Conservation (phyloP, 2,888 invertebrate species). For the Agonopterix heracliana region DNA sequence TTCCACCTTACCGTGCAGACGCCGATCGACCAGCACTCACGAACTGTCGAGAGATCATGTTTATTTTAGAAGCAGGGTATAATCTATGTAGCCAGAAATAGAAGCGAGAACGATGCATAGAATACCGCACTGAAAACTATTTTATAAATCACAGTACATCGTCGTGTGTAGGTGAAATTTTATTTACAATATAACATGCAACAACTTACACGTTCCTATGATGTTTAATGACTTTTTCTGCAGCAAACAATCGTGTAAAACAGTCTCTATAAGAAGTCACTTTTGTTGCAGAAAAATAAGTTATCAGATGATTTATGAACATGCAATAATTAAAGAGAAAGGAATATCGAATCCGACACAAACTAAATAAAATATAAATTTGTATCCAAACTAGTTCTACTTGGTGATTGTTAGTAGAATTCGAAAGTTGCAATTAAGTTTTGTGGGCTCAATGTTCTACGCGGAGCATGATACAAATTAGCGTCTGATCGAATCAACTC, state of each 20-base stretch:
- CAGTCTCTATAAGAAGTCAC: neutral
- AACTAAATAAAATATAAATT: constrained; percentile 38
- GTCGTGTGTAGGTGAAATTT: constrained; percentile 22
- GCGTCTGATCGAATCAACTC: constrained; percentile 51
- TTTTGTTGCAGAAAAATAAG: constrained; percentile 39
- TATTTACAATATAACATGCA: constrained; percentile 40
- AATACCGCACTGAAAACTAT: constrained; percentile 28
- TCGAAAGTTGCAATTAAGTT: constrained; percentile 17
- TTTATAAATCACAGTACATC: constrained; percentile 23
- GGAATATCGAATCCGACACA: constrained; percentile 30
- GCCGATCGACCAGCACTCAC: neutral
- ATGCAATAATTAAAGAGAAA: constrained; percentile 41
- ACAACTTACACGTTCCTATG: constrained; percentile 22
- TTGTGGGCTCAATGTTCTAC: constrained; percentile 73
- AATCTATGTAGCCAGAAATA: constrained; percentile 29
- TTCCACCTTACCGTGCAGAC: constrained; percentile 4
- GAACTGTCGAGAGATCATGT: constrained; percentile 7
- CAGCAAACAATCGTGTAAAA: constrained; percentile 29
- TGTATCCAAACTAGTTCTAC: constrained; percentile 35
- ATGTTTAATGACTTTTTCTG: constrained; percentile 33
- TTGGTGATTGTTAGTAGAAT: constrained; percentile 53
- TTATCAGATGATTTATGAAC: constrained; percentile 33
- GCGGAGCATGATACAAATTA: constrained; percentile 58
- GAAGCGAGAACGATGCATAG: constrained; percentile 47
- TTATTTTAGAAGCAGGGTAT: constrained; percentile 10